These are phyloP conservation scores for Halcyon senegalensis DNA, from an alignment of 2,113 vertebrate genomes.

Conservation along the genomic window DNA sequence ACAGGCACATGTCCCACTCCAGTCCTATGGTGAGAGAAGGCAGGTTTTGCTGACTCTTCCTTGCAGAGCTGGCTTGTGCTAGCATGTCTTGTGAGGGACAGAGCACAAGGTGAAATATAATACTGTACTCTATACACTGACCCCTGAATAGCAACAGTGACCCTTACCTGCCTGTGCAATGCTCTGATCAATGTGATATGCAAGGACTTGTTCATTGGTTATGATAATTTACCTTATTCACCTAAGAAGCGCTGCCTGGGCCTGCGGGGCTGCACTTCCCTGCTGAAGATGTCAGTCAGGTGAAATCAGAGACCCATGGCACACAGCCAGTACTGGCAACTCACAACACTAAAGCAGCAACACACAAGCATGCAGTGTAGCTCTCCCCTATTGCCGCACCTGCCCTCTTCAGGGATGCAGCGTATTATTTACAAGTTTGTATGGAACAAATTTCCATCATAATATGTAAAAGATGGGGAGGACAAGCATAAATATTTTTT, in stretches of 20 bases:
- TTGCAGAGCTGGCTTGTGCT: neutral
- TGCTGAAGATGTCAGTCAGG: neutral
- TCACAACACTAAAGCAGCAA: neutral
- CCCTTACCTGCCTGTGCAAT: neutral
- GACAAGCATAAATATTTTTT: neutral
- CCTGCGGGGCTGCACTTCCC: neutral
- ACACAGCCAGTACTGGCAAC: neutral
- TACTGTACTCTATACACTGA: neutral
- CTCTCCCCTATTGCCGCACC: neutral
- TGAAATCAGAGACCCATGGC: neutral
- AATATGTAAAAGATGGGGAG: neutral
- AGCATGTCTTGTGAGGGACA: neutral
- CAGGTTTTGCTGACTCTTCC: neutral
- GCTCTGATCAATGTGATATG: neutral
- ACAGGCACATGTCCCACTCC: neutral
- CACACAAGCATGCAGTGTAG: rapidly evolving
- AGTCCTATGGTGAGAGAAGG: neutral
- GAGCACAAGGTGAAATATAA: neutral
- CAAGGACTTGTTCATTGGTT: neutral
- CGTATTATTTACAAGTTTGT: neutral
- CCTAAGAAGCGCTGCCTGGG: neutral
- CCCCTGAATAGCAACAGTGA: neutral
- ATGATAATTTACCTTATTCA: neutral
- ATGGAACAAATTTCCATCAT: neutral
- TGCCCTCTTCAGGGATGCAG: neutral